phyloP scores from a whole-genome alignment of 2,797 vertebrate genomes.

The Hydrolagus colliei region DNA sequence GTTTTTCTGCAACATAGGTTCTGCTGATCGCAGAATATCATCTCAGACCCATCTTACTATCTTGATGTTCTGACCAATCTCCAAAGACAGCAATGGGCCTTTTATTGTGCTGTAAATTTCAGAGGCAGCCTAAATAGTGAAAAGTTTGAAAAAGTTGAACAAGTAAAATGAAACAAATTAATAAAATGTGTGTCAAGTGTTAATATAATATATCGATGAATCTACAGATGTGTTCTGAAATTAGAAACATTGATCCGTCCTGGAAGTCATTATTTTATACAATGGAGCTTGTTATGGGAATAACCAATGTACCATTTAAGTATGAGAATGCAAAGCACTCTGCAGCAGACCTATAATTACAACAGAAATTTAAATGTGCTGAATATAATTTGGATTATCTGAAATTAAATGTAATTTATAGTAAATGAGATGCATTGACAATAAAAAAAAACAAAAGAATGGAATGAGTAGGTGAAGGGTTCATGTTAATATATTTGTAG shows the following conservation, averaged over 20 bases:
- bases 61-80: too few species aligned
- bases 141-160: too few species aligned
- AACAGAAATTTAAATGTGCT: slow-evolving; percentile 1
- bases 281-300: neutral
- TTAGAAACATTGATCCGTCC: neutral
- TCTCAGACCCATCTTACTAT: too few species aligned
- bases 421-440: slow-evolving; percentile 22
- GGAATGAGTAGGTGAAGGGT: neutral
- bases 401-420: neutral
- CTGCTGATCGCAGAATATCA: too few species aligned
- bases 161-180: too few species aligned
- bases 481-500: slow-evolving; percentile 17
- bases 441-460: neutral
- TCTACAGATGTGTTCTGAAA: neutral
- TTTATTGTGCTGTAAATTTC: too few species aligned
- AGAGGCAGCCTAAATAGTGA: too few species aligned
- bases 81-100: too few species aligned
- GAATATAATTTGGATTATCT: slow-evolving; percentile 3
- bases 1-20: too few species aligned
- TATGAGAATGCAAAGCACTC: neutral
- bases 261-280: neutral
- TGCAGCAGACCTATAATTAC: slow-evolving; percentile 17
- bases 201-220: neutral
- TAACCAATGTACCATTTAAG: neutral
- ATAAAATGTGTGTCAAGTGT: neutral